phyloP scores from a whole-genome alignment of 2,797 vertebrate genomes.

The Urosaurus nigricauda region DNA sequence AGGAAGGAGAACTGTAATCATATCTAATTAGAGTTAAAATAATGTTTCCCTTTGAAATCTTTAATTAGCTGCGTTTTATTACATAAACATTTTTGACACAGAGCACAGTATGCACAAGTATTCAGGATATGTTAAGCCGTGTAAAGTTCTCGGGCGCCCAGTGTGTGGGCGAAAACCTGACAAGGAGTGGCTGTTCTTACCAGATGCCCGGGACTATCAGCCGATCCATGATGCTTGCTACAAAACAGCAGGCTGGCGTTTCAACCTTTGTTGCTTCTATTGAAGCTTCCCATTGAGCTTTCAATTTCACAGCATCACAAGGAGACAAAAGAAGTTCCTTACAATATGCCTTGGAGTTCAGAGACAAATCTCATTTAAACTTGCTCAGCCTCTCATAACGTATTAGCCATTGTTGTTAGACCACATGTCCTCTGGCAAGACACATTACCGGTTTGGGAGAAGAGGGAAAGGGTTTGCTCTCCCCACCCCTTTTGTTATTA shows the following conservation, averaged over 20 bases:
- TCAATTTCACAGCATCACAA: constrained; percentile 79
- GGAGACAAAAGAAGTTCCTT: constrained; percentile 79
- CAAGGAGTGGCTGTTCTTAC: constrained; percentile 75
- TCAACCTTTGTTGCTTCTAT: constrained; percentile 77
- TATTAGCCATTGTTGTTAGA: constrained; percentile 76
- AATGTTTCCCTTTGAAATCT: constrained; percentile 86
- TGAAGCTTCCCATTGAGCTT: constrained; percentile 78
- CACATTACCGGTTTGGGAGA: constrained; percentile 63
- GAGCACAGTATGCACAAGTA: constrained; percentile 70
- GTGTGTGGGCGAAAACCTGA: constrained; percentile 78
- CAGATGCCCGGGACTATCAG: constrained; percentile 78
- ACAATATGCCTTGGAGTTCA: constrained; percentile 78
- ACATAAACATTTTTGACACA: constrained; percentile 80
- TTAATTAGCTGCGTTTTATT: constrained; percentile 86
- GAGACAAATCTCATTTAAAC: constrained; percentile 79
- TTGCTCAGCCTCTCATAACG: constrained; percentile 76
- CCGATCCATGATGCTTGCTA: constrained; percentile 73
- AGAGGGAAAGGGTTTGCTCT: constrained; percentile 40
- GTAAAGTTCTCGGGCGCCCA: constrained; percentile 70
- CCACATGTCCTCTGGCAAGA: constrained; percentile 70
- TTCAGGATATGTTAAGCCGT: constrained; percentile 74
- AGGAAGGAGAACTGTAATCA: constrained; percentile 79
- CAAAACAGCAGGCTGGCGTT: constrained; percentile 79
- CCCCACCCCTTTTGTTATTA: accelerated
- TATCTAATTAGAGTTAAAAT: constrained; percentile 85